phyloP scores from a whole-genome alignment of 2,797 vertebrate genomes.

The Crocidura indochinensis region DNA sequence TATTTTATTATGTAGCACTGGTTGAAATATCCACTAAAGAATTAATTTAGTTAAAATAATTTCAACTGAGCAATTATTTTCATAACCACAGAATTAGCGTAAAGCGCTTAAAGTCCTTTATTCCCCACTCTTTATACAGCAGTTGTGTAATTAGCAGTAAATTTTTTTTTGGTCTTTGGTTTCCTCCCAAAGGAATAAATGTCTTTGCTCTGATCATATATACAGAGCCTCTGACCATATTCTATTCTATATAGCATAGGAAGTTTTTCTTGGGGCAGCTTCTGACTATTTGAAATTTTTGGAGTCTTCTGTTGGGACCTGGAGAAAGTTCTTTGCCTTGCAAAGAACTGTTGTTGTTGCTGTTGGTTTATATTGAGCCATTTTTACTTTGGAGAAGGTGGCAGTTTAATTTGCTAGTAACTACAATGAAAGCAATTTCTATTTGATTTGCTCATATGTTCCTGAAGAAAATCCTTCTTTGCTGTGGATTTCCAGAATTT shows the following conservation, averaged over 20 bases:
- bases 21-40: slow-evolving; percentile 92
- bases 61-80: slow-evolving; percentile 93
- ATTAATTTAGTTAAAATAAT: slow-evolving; percentile 93
- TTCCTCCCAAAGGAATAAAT: slow-evolving; percentile 87
- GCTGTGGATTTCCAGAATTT: slow-evolving; percentile 77
- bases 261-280: slow-evolving; percentile 42
- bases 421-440: slow-evolving; percentile 80
- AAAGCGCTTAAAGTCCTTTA: slow-evolving; percentile 91
- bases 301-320: slow-evolving; percentile 14
- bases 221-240: slow-evolving; percentile 62
- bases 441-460: slow-evolving; percentile 76
- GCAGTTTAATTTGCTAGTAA: slow-evolving; percentile 80
- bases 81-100: slow-evolving; percentile 91
- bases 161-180: slow-evolving; percentile 88
- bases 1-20: slow-evolving; percentile 91
- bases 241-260: slow-evolving; percentile 67
- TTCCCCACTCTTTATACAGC: slow-evolving; percentile 89
- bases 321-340: neutral
- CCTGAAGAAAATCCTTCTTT: slow-evolving; percentile 77
- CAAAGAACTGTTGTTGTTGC: slow-evolving; percentile 25
- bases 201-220: slow-evolving; percentile 78
- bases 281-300: slow-evolving; percentile 63
- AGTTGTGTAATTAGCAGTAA: slow-evolving; percentile 92
- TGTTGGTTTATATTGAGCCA: slow-evolving; percentile 41
- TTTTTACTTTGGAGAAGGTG: slow-evolving; percentile 75